phyloP scores from a whole-genome alignment of 64 coral and sea anemone genomes.

The Dendrophyllia cribrosa region DNA sequence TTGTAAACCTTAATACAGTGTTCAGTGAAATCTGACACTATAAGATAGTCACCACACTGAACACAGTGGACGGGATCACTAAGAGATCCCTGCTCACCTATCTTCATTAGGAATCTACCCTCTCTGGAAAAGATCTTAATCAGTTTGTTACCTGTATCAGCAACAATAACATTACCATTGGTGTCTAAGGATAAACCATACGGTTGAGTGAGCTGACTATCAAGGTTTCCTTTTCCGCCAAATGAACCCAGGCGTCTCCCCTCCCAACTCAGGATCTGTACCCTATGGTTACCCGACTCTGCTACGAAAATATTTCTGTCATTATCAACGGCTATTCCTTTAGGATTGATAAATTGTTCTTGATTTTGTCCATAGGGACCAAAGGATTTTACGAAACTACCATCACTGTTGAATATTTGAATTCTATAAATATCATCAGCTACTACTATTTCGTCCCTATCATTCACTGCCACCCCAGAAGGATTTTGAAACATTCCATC shows the following conservation, averaged over 20 bases:
- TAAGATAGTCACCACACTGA: conserved; percentile 29
- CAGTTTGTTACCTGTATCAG: conserved; percentile 48
- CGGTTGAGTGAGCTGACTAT: conserved; percentile 30
- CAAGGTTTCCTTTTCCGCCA: conserved; percentile 8
- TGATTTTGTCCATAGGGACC: background rate
- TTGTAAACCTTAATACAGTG: conserved; percentile 57
- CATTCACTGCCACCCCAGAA: conserved; percentile 51
- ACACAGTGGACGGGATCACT: conserved; percentile 44
- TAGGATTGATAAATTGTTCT: background rate
- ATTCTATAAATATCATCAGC: conserved; percentile 3
- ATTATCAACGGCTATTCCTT: conserved; percentile 16
- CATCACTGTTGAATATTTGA: conserved; percentile 30
- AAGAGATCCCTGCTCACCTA: conserved; percentile 22
- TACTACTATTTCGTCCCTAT: conserved; percentile 46
- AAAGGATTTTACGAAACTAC: conserved; percentile 6
- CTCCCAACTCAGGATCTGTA: conserved; percentile 12
- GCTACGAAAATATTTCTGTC: conserved; percentile 40
- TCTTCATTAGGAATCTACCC: conserved; percentile 47
- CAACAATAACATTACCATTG: conserved; percentile 60
- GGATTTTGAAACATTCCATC: conserved; percentile 9
- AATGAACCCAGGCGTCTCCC: background rate
- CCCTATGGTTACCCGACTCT: background rate
- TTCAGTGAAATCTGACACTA: conserved; percentile 26
- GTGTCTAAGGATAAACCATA: conserved; percentile 36
- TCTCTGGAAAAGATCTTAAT: conserved; percentile 60